A percentile compares a stretch with the other conserved stretches of the same genome.
phyloP scores from a whole-genome alignment of 2,797 vertebrate genomes.

The Lacerta agilis region DNA sequence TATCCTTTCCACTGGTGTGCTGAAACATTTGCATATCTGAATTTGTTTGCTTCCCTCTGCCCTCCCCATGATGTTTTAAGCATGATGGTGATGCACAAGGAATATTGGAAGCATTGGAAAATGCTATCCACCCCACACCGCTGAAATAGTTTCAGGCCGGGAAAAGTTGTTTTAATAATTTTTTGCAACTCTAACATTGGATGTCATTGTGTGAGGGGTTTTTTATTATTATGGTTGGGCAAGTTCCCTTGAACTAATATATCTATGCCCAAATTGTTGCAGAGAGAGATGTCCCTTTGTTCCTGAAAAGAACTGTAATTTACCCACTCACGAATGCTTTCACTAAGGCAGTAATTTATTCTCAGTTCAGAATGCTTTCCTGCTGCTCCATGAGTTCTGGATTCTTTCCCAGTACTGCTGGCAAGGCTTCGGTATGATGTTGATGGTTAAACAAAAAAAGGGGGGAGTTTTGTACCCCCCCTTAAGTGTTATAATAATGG shows the following conservation, averaged over 20 bases:
- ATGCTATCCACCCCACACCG: too few species aligned
- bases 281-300: not conserved
- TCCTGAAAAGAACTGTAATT: not conserved
- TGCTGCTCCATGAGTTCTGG: slow-evolving; percentile 24
- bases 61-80: too few species aligned
- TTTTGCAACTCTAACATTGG: too few species aligned
- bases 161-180: too few species aligned
- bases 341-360: slow-evolving; percentile 6
- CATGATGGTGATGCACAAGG: too few species aligned
- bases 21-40: too few species aligned
- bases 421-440: slow-evolving; percentile 24
- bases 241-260: not conserved
- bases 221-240: too few species aligned
- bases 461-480: not conserved
- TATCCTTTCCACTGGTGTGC: too few species aligned
- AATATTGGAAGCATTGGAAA: too few species aligned
- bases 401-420: slow-evolving; percentile 33
- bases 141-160: too few species aligned
- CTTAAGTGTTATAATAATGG: slow-evolving; percentile 37
- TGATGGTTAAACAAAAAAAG: slow-evolving; percentile 20
- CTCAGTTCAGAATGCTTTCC: slow-evolving; percentile 18
- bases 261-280: not conserved
- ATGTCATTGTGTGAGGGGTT: too few species aligned
- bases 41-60: too few species aligned
- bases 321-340: not conserved